phyloP scores from a whole-genome alignment of 2,113 vertebrate species.

The Alces alces region DNA sequence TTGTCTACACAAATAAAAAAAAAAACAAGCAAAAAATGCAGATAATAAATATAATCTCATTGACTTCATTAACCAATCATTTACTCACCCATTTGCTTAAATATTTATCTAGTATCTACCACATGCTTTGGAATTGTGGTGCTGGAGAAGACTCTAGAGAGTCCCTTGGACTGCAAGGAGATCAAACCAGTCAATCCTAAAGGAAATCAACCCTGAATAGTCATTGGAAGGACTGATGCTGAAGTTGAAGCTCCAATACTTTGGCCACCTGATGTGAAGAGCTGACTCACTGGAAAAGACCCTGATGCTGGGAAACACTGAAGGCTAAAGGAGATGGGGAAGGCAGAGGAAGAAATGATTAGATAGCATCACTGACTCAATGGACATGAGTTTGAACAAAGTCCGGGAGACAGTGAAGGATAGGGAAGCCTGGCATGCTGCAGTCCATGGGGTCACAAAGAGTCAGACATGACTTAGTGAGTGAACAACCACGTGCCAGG shows the following conservation, averaged over 20 bases:
- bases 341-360: background rate
- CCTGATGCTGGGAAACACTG: background rate
- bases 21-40: background rate
- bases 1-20: slow-evolving; percentile 28
- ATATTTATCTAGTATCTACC: slow-evolving; percentile 16
- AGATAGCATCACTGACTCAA: background rate
- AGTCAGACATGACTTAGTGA: background rate
- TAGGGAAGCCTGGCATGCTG: background rate
- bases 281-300: background rate
- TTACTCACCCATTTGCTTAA: slow-evolving; percentile 43
- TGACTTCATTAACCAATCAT: slow-evolving; percentile 40
- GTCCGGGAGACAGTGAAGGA: background rate
- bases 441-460: background rate
- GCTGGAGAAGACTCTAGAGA: background rate
- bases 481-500: background rate
- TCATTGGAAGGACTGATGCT: background rate
- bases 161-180: background rate
- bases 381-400: background rate
- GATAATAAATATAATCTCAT: slow-evolving; percentile 25
- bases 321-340: background rate
- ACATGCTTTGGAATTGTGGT: background rate
- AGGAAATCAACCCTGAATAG: background rate
- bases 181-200: background rate
- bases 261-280: background rate
- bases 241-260: background rate